These are phyloP conservation scores for Nycticorax nycticorax DNA, from an alignment of 2,113 vertebrate species.

Conservation along the genomic window DNA sequence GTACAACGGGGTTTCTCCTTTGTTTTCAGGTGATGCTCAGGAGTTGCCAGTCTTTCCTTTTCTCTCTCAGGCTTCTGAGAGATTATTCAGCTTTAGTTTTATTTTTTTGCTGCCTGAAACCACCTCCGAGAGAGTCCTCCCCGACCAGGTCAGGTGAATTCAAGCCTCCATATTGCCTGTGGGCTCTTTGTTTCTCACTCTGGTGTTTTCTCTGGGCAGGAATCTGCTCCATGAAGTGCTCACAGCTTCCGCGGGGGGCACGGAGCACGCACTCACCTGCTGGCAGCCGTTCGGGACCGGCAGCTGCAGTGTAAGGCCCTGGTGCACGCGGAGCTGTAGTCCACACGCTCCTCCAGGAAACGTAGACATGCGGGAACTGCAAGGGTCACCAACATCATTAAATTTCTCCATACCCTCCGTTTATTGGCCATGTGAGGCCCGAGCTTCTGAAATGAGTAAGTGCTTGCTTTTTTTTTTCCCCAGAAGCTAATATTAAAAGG, in stretches of 20 bases:
- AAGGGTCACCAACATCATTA: neutral
- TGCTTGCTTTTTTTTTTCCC: neutral
- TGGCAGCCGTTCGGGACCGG: fast-evolving
- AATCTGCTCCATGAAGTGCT: neutral
- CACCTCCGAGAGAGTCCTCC: neutral
- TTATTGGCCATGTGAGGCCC: neutral
- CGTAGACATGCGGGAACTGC: fast-evolving
- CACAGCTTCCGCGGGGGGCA: neutral
- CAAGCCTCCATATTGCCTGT: neutral
- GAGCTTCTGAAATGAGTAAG: neutral
- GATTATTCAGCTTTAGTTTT: neutral
- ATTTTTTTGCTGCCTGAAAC: neutral
- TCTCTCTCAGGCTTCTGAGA: neutral
- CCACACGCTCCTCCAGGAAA: neutral
- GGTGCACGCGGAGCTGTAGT: fast-evolving
- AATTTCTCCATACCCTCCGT: fast-evolving
- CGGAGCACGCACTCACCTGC: fast-evolving
- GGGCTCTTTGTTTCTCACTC: neutral
- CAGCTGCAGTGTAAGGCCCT: fast-evolving
- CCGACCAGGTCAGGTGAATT: neutral
- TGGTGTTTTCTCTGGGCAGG: neutral
- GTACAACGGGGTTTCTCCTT: neutral
- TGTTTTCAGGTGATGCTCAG: neutral
- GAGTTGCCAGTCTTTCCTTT: neutral
- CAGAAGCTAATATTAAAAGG: neutral